Percentiles rank a stretch among this genome's conserved stretches.
phyloP scores from a whole-genome alignment of 1,140 invertebrate species.

The Luehdorfia chinensis region DNA sequence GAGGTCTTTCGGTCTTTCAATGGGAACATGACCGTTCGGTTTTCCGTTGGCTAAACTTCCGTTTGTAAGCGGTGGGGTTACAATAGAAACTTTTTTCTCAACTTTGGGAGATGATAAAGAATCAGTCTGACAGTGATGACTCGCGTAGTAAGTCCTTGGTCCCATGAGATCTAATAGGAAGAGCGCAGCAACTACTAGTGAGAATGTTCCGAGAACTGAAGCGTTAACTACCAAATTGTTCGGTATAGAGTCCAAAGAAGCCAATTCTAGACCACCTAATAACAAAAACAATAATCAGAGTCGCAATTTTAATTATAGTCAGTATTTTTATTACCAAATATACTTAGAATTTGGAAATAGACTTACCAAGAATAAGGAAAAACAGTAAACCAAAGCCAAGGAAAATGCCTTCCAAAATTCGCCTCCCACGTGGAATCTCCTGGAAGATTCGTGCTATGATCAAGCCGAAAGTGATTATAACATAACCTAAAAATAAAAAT shows the following conservation, averaged over 20 bases:
- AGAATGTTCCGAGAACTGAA: conserved; percentile 81
- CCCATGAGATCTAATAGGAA: conserved; percentile 83
- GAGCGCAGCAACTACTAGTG: conserved; percentile 81
- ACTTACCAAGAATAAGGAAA: conserved; percentile 81
- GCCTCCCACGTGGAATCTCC: conserved; percentile 80
- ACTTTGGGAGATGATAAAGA: conserved; percentile 42
- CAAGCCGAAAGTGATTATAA: conserved; percentile 83
- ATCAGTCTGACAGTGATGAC: conserved; percentile 64
- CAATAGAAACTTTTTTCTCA: conserved; percentile 55
- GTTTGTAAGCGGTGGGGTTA: conserved; percentile 32
- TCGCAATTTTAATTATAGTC: background rate
- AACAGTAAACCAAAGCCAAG: conserved; percentile 82
- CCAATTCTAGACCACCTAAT: conserved; percentile 80
- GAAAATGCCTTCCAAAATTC: conserved; percentile 82
- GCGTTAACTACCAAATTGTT: conserved; percentile 83
- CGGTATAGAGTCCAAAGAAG: conserved; percentile 83
- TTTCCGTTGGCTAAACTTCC: conserved; percentile 33
- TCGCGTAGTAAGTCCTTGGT: conserved; percentile 62
- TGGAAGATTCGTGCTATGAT: conserved; percentile 80
- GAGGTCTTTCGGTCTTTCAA: conserved; percentile 62
- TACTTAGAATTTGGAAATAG: conserved; percentile 2
- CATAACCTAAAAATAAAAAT: conserved; percentile 75
- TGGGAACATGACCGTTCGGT: conserved; percentile 29
- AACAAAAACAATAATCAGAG: conserved; percentile 19
- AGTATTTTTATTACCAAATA: background rate